Percentiles rank a stretch among this genome's conserved stretches.
phyloP scores from a whole-genome alignment of 1,140 invertebrate genomes.

The Cherax destructor region DNA sequence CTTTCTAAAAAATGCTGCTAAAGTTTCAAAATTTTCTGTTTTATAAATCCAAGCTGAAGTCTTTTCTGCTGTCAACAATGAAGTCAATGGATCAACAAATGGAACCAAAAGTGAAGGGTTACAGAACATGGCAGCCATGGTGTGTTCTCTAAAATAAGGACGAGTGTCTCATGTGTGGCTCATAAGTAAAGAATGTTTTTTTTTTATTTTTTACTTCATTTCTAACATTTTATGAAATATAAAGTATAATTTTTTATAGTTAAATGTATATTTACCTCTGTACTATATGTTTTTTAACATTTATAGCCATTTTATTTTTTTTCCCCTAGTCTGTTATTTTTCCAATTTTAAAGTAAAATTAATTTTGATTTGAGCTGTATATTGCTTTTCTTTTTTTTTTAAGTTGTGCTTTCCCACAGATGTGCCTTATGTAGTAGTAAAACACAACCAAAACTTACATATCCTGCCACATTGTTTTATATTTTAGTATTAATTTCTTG shows the following conservation, averaged over 20 bases:
- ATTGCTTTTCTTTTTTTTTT: conserved; percentile 31
- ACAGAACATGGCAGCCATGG: conserved; percentile 84
- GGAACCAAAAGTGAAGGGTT: conserved; percentile 75
- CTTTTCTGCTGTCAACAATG: conserved; percentile 66
- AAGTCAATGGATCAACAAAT: conserved; percentile 71
- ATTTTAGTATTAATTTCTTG: background rate
- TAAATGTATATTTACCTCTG: background rate
- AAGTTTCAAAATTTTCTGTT: conserved; percentile 99
- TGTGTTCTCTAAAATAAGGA: conserved; percentile 95
- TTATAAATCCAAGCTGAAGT: conserved; percentile 87
- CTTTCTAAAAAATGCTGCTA: conserved; percentile 96
- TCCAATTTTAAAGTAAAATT: background rate
- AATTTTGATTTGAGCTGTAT: background rate
- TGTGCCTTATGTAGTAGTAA: conserved; percentile 58
- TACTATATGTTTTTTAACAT: background rate
- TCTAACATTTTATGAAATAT: too few species aligned
- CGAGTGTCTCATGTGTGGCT: conserved; percentile 85
- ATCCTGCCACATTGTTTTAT: conserved; percentile 66
- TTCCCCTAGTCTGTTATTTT: background rate
- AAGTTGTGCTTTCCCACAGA: conserved; percentile 65
- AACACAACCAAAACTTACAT: conserved; percentile 71
- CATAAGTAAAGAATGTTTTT: conserved; percentile 68
- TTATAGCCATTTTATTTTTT: background rate
- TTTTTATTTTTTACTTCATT: too few species aligned
- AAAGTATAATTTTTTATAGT: too few species aligned